A percentile compares a stretch with the other conserved stretches of the same genome.
Evolutionary conservation across 2,888 invertebrate species (phyloP).

Genomic region (Hyalella azteca): DNA sequence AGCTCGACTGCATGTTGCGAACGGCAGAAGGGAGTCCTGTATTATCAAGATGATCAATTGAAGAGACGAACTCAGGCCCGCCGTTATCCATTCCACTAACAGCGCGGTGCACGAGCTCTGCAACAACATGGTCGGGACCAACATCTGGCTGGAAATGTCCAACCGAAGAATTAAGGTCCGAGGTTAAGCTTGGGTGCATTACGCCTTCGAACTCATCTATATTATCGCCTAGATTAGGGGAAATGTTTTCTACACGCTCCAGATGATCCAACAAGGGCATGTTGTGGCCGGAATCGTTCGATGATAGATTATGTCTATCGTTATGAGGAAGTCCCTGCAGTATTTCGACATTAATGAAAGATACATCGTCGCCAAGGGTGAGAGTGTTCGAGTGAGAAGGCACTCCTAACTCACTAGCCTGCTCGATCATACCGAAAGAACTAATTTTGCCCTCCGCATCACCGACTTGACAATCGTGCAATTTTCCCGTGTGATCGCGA

Average conservation of each 20-base stretch:
- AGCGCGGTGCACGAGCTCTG: not conserved
- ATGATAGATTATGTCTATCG: not conserved
- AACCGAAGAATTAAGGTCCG: not conserved
- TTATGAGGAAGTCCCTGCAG: not conserved
- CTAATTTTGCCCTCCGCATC: not conserved
- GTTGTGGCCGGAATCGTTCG: not conserved
- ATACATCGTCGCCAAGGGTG: not conserved
- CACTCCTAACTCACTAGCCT: not conserved
- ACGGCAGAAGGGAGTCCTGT: not conserved
- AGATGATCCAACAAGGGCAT: not conserved
- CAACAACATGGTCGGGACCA: not conserved
- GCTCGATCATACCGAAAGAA: not conserved
- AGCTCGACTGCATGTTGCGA: not conserved
- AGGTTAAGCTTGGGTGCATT: not conserved
- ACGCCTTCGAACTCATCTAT: not conserved
- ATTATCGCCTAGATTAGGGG: not conserved
- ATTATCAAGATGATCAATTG: not conserved
- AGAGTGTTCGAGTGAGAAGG: not conserved
- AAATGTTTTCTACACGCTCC: not conserved
- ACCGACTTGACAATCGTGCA: not conserved
- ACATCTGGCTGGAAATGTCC: not conserved
- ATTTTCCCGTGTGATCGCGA: not conserved
- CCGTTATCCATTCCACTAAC: not conserved
- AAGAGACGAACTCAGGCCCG: slow-evolving; percentile 6
- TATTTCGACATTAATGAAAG: slow-evolving; percentile 31